Conservation (phyloP, 1,140 invertebrate genomes). For the Drosophila persimilis region DNA sequence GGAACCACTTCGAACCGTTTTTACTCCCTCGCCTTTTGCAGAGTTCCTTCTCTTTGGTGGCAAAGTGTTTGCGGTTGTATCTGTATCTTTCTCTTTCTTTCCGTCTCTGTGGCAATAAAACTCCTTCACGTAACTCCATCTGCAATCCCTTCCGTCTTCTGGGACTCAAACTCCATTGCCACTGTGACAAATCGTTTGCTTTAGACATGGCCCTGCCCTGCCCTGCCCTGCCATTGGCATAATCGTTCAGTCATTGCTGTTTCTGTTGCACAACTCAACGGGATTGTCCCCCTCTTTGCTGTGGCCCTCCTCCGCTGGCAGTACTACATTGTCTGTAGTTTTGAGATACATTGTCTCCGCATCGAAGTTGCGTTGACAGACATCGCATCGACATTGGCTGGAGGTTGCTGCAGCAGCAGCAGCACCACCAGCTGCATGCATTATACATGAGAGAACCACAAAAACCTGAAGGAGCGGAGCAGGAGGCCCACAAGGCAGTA, state of each 20-base stretch:
- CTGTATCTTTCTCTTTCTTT: slow-evolving; percentile 6
- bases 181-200: slow-evolving; percentile 77
- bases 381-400: slow-evolving; percentile 41
- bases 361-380: slow-evolving; percentile 75
- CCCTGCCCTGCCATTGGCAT: slow-evolving; percentile 66
- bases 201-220: slow-evolving; percentile 68
- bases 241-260: slow-evolving; percentile 76
- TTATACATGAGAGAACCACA: slow-evolving; percentile 52
- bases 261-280: slow-evolving; percentile 56
- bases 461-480: neutral
- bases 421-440: slow-evolving; percentile 56
- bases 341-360: slow-evolving; percentile 75
- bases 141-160: neutral
- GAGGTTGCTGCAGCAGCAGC: slow-evolving; percentile 24
- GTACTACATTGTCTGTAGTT: slow-evolving; percentile 68
- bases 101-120: slow-evolving; percentile 61
- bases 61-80: slow-evolving; percentile 69
- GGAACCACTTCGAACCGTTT: too few relatives aligned
- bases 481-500: too few relatives aligned
- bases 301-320: slow-evolving; percentile 22
- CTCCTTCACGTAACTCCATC: slow-evolving; percentile 19
- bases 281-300: neutral
- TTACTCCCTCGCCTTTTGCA: slow-evolving; percentile 13
- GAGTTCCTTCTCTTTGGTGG: slow-evolving; percentile 10
- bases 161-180: slow-evolving; percentile 39